Percentiles rank a stretch among this genome's conserved stretches.
phyloP scores from a whole-genome alignment of 1,140 invertebrate genomes.

The Nixonia krombeini region DNA sequence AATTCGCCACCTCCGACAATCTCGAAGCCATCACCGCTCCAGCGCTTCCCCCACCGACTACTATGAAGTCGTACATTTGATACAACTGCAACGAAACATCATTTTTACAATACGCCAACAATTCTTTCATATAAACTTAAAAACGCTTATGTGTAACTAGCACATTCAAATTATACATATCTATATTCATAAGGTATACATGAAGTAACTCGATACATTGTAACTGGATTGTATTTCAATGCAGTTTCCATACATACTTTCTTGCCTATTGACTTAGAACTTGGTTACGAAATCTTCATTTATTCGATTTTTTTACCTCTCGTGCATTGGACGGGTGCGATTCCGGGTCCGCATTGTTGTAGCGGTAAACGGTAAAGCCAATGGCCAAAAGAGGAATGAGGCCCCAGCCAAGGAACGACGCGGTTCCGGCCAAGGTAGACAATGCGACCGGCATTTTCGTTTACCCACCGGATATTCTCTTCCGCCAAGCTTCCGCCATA shows the following conservation, averaged over 20 bases:
- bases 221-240: no score
- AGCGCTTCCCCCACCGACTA: conserved; percentile 92
- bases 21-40: conserved; percentile 93
- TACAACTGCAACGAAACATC: conserved; percentile 75
- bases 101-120: neutral
- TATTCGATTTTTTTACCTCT: conserved; percentile 70
- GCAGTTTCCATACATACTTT: no score
- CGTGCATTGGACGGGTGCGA: conserved; percentile 79
- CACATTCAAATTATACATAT: neutral
- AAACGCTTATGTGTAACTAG: neutral
- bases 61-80: conserved; percentile 85
- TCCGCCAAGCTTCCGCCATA: conserved; percentile 31
- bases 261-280: no score
- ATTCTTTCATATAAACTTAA: no score
- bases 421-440: conserved; percentile 58
- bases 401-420: conserved; percentile 76
- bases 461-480: conserved; percentile 40
- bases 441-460: conserved; percentile 59
- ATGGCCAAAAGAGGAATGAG: conserved; percentile 85
- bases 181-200: neutral
- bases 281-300: no score
- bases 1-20: conserved; percentile 84
- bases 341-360: conserved; percentile 86
- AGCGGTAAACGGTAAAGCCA: conserved; percentile 85
- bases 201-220: no score